Conservation (phyloP, 2,797 vertebrate species). For the Dromococcyx pavoninus region DNA sequence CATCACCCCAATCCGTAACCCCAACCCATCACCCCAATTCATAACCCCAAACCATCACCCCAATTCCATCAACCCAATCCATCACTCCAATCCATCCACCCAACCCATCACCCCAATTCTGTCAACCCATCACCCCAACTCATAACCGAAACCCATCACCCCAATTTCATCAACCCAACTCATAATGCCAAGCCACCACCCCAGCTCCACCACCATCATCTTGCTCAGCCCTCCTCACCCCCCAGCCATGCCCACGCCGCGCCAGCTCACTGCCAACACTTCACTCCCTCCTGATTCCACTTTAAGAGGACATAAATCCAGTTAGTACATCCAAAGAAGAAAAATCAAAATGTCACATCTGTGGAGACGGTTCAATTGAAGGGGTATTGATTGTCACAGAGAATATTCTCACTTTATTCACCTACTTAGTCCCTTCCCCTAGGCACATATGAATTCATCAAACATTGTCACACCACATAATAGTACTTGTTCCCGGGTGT, state of each 20-base stretch:
- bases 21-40: too few species aligned
- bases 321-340: constrained; percentile 44
- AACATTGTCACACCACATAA: constrained; percentile 73
- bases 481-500: constrained; percentile 30
- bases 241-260: rapidly evolving
- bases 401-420: constrained; percentile 77
- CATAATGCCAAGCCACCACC: not conserved
- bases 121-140: not conserved
- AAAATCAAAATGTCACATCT: constrained; percentile 78
- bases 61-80: not conserved
- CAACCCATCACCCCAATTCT: too few species aligned
- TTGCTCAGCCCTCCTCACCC: not conserved
- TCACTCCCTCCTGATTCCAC: not conserved
- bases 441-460: constrained; percentile 74
- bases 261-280: not conserved
- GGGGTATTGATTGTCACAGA: constrained; percentile 77
- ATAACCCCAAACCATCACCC: not conserved
- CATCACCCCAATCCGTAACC: too few species aligned
- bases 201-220: not conserved
- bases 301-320: constrained; percentile 58
- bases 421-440: constrained; percentile 75
- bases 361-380: constrained; percentile 72
- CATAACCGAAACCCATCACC: not conserved
- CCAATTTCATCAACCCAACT: too few species aligned
- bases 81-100: rapidly evolving